These are phyloP conservation scores for Zaprionus davidi DNA, from an alignment of 1,140 invertebrate species.

Conservation along the genomic window DNA sequence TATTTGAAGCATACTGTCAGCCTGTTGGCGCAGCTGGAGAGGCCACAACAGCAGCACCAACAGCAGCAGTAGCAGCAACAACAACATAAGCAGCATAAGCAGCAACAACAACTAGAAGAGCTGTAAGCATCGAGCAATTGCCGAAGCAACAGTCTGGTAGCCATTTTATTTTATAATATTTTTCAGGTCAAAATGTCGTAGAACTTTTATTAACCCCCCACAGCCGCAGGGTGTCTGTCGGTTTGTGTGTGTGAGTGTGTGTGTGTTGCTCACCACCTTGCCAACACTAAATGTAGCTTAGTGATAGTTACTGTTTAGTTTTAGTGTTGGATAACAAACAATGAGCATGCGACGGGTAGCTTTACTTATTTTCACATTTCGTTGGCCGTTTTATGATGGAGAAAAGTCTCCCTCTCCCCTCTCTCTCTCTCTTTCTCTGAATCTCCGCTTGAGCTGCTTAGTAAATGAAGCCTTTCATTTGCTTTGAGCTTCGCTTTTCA, in stretches of 20 bases:
- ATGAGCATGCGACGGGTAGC: constrained; percentile 43
- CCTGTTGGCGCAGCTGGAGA: constrained; percentile 67
- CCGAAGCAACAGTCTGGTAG: constrained; percentile 67
- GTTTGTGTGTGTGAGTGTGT: constrained; percentile 15
- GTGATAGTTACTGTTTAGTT: constrained; percentile 34
- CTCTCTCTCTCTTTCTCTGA: not conserved
- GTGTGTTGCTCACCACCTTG: constrained; percentile 19
- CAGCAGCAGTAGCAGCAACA: constrained; percentile 1
- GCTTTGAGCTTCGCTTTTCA: not conserved
- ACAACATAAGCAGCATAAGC: not conserved
- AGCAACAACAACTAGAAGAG: constrained; percentile 14
- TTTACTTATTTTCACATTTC: constrained; percentile 23
- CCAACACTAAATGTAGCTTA: constrained; percentile 15
- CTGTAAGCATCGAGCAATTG: constrained; percentile 16
- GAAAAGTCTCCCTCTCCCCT: not conserved
- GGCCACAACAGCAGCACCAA: constrained; percentile 46
- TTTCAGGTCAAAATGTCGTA: constrained; percentile 80
- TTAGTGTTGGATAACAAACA: constrained; percentile 63
- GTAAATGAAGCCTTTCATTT: not conserved
- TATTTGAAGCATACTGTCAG: constrained; percentile 75
- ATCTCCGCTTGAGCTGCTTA: not conserved
- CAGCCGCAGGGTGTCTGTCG: constrained; percentile 31
- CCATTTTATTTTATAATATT: constrained; percentile 80
- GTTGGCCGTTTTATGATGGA: not conserved
- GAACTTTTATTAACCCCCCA: constrained; percentile 78